Conservation (phyloP, 2,113 vertebrate genomes). For the Myiopsitta monachus region DNA sequence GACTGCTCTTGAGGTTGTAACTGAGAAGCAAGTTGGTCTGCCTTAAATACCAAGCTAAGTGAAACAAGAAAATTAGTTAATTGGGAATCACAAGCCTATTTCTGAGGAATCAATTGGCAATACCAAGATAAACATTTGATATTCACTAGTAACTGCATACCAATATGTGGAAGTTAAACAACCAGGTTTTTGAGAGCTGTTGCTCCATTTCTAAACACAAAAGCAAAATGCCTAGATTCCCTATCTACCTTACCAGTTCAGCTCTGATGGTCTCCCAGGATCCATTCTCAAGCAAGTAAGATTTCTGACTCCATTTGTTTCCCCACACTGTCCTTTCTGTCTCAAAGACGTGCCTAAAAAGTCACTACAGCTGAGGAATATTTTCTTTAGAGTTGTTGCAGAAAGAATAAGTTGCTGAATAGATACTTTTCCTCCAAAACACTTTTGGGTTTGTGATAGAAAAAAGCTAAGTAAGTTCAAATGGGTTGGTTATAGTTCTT, state of each 20-base stretch:
- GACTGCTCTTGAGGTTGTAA: not conserved
- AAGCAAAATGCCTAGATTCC: not conserved
- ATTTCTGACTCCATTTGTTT: not conserved
- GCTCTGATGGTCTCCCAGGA: not conserved
- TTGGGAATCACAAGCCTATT: not conserved
- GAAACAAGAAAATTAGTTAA: not conserved
- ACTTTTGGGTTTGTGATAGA: not conserved
- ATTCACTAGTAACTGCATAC: not conserved
- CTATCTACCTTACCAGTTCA: not conserved
- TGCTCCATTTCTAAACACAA: not conserved
- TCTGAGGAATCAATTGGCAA: not conserved
- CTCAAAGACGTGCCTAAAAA: not conserved
- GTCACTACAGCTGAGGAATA: not conserved
- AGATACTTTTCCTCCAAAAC: not conserved
- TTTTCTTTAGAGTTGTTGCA: not conserved
- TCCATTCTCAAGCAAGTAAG: not conserved
- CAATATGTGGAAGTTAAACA: not conserved
- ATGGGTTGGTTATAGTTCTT: not conserved
- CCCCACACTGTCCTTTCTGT: not conserved
- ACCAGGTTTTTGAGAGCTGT: not conserved
- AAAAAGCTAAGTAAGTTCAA: not conserved
- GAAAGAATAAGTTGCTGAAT: not conserved
- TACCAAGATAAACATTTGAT: not conserved
- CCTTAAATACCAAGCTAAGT: not conserved
- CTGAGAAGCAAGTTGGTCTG: not conserved